Base-by-base conservation (phyloP, 2,797 vertebrate genomes). In the Xenops minutus region DNA sequence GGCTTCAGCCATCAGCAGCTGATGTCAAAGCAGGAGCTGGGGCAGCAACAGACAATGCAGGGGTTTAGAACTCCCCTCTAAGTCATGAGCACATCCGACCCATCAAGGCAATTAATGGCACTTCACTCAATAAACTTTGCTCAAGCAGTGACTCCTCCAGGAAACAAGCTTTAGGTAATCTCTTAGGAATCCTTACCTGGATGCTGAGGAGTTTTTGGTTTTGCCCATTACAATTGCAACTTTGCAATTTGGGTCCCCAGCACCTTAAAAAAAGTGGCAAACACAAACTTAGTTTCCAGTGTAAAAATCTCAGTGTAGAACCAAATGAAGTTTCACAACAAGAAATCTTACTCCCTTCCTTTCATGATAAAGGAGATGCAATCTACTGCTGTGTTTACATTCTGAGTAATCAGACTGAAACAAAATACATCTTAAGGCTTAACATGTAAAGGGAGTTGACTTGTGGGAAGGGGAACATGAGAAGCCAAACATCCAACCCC, bases 191-290 rank as follows among this genome's bases (percentile, higher is more conserved):
- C 89, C 92, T 96, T 97, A 98, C 98, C 98, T 98, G 94, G 95
- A 94, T 61, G 54, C 82, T 44, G 96, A 96, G 27, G 97, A 69
- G 76, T 56, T 93, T 86, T 93, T 89, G 85, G 97, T 99, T 97
- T 96, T 98, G 96, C 98, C 99, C 98, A 99, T 98, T 93, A 99
- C 99, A 94, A 99, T 97, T 7, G 98, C 98, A n/a, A 99, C 92
- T 97, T 98, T 98, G 93, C 98, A 99, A 5, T 98, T 97, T 2
- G 98, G 98, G 78, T 98, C 98, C 20, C 99, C 99, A 92, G 99
- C 99, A 96, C 99, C 99, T 99, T 97, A 52, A 95, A 94, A 66
- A 61, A 55, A 30, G 78, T 37, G 80, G 77, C 9, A 92, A 84
- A 91, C 37, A 86, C 26, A 92, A 48, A 51, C 52, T 19, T 0